phyloP scores from a whole-genome alignment of 2,797 vertebrate species.

The Gastrophryne carolinensis region DNA sequence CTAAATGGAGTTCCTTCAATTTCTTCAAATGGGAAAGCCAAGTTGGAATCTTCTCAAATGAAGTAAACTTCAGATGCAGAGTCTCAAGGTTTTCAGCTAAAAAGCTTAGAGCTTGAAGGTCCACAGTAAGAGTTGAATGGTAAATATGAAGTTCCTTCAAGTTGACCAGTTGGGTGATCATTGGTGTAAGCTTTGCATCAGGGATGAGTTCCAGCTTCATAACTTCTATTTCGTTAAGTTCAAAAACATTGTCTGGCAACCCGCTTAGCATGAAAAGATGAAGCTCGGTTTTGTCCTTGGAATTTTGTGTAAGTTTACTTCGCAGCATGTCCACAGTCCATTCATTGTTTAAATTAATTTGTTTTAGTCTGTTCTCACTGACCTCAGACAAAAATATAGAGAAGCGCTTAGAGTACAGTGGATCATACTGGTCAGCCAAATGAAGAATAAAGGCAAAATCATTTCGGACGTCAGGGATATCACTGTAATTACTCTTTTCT shows the following conservation, averaged over 20 bases:
- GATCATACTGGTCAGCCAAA: slow-evolving; percentile 77
- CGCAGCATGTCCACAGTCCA: slow-evolving; percentile 78
- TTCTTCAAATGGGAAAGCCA: slow-evolving; percentile 77
- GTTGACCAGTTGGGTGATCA: slow-evolving; percentile 70
- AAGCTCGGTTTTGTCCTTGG: slow-evolving; percentile 74
- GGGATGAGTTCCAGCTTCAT: slow-evolving; percentile 76
- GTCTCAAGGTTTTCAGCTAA: slow-evolving; percentile 75
- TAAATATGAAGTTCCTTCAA: slow-evolving; percentile 75
- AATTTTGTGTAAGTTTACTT: slow-evolving; percentile 69
- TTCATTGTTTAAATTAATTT: slow-evolving; percentile 77
- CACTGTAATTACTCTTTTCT: slow-evolving; percentile 78
- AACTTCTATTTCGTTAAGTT: slow-evolving; percentile 76
- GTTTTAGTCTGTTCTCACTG: slow-evolving; percentile 78
- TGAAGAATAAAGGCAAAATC: slow-evolving; percentile 83
- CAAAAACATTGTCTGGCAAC: slow-evolving; percentile 76
- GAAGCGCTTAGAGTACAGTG: slow-evolving; percentile 77
- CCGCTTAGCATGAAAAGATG: slow-evolving; percentile 77
- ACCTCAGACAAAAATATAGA: slow-evolving; percentile 78
- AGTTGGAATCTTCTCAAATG: slow-evolving; percentile 73
- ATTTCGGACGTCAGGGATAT: slow-evolving; percentile 78
- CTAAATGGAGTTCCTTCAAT: slow-evolving; percentile 72
- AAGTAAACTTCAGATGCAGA: slow-evolving; percentile 72
- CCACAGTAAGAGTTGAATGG: slow-evolving; percentile 70
- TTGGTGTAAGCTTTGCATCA: slow-evolving; percentile 71
- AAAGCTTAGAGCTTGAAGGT: slow-evolving; percentile 71